Percentiles rank a stretch among this genome's conserved stretches.
Evolutionary conservation across 2,888 invertebrate genomes (phyloP).

Genomic region (Mimumesa dahlbomi): DNA sequence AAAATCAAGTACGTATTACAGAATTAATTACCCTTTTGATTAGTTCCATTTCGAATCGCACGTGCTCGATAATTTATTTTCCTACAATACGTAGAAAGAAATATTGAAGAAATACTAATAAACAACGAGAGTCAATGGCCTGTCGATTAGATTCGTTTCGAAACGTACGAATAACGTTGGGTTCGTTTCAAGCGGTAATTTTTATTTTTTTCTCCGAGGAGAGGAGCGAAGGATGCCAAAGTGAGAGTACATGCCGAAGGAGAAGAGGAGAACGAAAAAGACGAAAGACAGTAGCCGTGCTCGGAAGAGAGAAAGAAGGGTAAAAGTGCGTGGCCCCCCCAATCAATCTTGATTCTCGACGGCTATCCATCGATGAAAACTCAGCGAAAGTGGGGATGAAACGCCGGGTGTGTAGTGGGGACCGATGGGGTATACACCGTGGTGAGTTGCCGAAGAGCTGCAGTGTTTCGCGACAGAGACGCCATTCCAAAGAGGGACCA

Average conservation of each 20-base stretch:
- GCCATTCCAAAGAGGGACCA: constrained; percentile 70
- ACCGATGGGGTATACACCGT: constrained; percentile 74
- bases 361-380: constrained; percentile 67
- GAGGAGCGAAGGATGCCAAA: constrained; percentile 42
- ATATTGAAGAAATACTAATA: too few relatives aligned
- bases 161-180: constrained; percentile 19
- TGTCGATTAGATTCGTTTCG: constrained; percentile 22
- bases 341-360: constrained; percentile 61
- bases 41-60: too few relatives aligned
- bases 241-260: constrained; percentile 45
- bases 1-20: not conserved
- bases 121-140: not conserved
- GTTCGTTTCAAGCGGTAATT: constrained; percentile 12
- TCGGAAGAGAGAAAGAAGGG: constrained; percentile 37
- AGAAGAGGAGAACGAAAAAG: constrained; percentile 25
- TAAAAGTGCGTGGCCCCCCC: constrained; percentile 41
- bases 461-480: constrained; percentile 75
- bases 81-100: too few relatives aligned
- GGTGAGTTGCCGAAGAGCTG: constrained; percentile 66
- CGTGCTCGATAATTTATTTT: too few relatives aligned
- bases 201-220: constrained; percentile 32
- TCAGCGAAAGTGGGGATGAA: constrained; percentile 76
- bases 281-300: constrained; percentile 1
- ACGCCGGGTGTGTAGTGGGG: constrained; percentile 72
- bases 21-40: too few relatives aligned